Conservation (phyloP, 2,113 vertebrate genomes). For the Hyperoodon ampullatus region DNA sequence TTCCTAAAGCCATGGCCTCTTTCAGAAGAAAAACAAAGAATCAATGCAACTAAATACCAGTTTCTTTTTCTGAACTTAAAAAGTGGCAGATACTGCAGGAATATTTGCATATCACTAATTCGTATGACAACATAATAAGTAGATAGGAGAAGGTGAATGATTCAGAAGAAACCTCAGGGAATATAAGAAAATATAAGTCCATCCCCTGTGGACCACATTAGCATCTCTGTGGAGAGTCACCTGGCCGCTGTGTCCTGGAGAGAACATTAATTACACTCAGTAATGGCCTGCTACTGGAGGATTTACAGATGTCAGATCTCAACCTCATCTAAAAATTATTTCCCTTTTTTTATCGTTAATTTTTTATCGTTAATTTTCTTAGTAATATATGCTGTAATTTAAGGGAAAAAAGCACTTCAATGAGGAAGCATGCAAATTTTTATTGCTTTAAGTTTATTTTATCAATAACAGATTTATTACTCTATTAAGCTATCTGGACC, state of each 20-base stretch:
- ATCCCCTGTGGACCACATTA: not conserved
- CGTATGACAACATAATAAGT: not conserved
- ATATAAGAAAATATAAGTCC: not conserved
- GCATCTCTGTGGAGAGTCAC: constrained; percentile 4
- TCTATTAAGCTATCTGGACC: not conserved
- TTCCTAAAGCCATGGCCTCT: not conserved
- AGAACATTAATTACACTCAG: constrained; percentile 39
- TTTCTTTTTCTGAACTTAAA: constrained; percentile 18
- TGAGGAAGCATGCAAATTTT: not conserved
- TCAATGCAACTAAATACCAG: not conserved
- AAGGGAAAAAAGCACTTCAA: not conserved
- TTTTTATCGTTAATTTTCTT: constrained; percentile 25
- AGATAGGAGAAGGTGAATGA: not conserved
- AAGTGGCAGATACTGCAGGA: not conserved
- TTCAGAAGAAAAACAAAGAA: not conserved
- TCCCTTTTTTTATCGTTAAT: not conserved
- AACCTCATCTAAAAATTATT: not conserved
- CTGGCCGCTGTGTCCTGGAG: not conserved
- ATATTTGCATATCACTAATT: not conserved
- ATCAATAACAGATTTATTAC: not conserved
- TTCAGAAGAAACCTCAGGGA: not conserved
- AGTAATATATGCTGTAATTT: not conserved
- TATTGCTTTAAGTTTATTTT: constrained; percentile 2
- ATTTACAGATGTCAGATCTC: not conserved
- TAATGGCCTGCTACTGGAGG: not conserved